A percentile compares a stretch with the other conserved stretches of the same genome.
phyloP scores from a whole-genome alignment of 2,797 vertebrate species.

The Notolabrus celidotus region DNA sequence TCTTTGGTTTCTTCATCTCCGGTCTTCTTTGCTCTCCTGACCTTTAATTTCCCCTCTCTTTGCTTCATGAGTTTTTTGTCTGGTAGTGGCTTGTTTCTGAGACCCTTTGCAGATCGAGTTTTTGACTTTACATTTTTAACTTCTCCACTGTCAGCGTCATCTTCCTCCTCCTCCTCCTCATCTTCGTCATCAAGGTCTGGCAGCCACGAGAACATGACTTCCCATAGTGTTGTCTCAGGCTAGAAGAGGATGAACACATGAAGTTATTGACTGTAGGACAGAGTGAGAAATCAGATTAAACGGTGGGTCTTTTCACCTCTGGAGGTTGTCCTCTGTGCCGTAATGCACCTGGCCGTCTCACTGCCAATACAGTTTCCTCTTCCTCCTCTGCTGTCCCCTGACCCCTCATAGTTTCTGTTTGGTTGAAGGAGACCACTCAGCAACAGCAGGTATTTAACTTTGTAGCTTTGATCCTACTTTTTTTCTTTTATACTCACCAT shows the following conservation, averaged over 20 bases:
- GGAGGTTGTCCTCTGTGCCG: conserved; percentile 52
- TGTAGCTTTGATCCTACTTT: not conserved
- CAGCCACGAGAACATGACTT: conserved; percentile 81
- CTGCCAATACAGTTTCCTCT: conserved; percentile 55
- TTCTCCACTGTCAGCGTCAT: conserved; percentile 45
- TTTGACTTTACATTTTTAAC: conserved; percentile 54
- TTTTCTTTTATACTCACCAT: conserved; percentile 82
- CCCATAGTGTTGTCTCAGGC: conserved; percentile 87
- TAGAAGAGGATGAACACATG: conserved; percentile 50
- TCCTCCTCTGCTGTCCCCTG: conserved; percentile 57
- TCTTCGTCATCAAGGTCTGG: conserved; percentile 66
- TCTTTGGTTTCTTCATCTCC: conserved; percentile 42
- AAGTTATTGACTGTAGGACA: not conserved
- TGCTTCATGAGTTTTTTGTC: conserved; percentile 76
- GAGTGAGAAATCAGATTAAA: not conserved
- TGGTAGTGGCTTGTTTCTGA: conserved; percentile 71
- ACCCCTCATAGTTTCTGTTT: conserved; percentile 78
- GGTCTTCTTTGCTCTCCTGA: conserved; percentile 63
- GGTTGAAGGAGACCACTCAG: conserved; percentile 1
- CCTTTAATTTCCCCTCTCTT: conserved; percentile 58
- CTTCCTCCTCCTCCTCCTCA: conserved; percentile 51
- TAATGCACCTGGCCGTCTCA: conserved; percentile 57
- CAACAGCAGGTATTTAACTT: not conserved
- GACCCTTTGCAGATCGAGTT: conserved; percentile 45
- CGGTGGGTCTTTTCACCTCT: conserved; percentile 63